A percentile compares a stretch with the other conserved stretches of the same genome.
phyloP scores from a whole-genome alignment of 1,140 invertebrate genomes.

The Aphelenchoides fujianensis region DNA sequence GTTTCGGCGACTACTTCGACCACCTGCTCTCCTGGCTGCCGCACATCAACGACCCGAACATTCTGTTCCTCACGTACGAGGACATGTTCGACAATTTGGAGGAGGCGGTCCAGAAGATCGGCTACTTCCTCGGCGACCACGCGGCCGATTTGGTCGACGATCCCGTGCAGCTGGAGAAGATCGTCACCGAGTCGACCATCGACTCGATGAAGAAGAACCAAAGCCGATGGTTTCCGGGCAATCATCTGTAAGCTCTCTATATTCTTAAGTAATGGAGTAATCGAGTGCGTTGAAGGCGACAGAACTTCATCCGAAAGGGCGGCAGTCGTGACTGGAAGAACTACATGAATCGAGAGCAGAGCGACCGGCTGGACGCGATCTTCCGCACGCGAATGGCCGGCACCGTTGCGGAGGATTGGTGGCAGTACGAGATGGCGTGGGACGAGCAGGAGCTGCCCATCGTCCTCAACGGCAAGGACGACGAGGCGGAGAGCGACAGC shows the following conservation, averaged over 20 bases:
- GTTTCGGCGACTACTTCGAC: conserved; percentile 63
- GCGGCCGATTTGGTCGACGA: conserved; percentile 48
- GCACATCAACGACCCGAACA: conserved; percentile 51
- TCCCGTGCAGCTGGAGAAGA: conserved; percentile 30
- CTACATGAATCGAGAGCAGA: conserved; percentile 63
- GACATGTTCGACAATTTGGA: conserved; percentile 56
- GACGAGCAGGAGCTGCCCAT: neutral
- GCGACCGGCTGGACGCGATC: conserved; percentile 55
- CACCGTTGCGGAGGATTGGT: conserved; percentile 54
- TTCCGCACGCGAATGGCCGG: conserved; percentile 40
- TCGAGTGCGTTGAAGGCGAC: neutral
- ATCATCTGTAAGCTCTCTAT: conserved; percentile 55
- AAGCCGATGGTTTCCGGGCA: conserved; percentile 55
- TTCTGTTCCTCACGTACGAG: conserved; percentile 62
- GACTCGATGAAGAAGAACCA: conserved; percentile 61
- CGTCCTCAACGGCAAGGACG: neutral
- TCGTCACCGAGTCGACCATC: conserved; percentile 50
- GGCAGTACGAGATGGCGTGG: conserved; percentile 48
- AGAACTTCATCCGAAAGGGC: conserved; percentile 63
- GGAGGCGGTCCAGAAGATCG: conserved; percentile 48
- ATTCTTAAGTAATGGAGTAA: neutral
- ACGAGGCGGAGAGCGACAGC: conserved; percentile 9
- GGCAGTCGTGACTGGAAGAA: conserved; percentile 64
- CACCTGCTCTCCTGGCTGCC: conserved; percentile 62
- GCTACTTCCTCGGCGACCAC: conserved; percentile 57